These are phyloP conservation scores for Venustoraphidia nigricollis DNA, from an alignment of 2,888 invertebrate genomes.

Conservation along the genomic window DNA sequence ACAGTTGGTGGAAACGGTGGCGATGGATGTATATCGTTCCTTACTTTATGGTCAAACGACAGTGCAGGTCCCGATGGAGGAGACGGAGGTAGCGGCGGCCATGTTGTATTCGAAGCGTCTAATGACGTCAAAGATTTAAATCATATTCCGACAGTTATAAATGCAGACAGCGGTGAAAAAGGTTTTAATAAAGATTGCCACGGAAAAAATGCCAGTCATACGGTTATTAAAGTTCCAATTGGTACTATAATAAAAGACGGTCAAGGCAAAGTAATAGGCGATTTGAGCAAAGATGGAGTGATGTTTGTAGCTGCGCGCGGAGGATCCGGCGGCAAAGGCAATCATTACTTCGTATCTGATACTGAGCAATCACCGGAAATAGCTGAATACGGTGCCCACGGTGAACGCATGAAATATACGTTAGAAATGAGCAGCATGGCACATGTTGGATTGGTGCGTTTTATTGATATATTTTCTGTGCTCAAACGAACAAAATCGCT, in stretches of 20 bases:
- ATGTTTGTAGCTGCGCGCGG: slow-evolving; percentile 90
- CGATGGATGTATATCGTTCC: slow-evolving; percentile 80
- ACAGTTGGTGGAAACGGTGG: slow-evolving; percentile 81
- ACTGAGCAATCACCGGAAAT: slow-evolving; percentile 65
- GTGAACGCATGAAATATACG: slow-evolving; percentile 57
- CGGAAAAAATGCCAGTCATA: slow-evolving; percentile 66
- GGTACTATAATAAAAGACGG: slow-evolving; percentile 56
- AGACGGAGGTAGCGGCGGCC: slow-evolving; percentile 92
- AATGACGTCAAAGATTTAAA: slow-evolving; percentile 52
- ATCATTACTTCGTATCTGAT: slow-evolving; percentile 75
- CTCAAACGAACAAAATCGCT: background rate
- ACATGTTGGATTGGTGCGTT: slow-evolving; percentile 68
- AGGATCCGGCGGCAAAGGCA: slow-evolving; percentile 92
- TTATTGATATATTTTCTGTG: background rate
- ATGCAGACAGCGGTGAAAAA: slow-evolving; percentile 53
- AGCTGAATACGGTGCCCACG: slow-evolving; percentile 73
- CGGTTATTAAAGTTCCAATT: slow-evolving; percentile 59
- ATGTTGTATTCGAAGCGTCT: slow-evolving; percentile 72
- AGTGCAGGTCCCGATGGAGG: slow-evolving; percentile 91
- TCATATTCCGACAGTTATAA: slow-evolving; percentile 40
- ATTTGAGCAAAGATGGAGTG: slow-evolving; percentile 46
- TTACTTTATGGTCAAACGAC: slow-evolving; percentile 68
- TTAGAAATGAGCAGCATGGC: slow-evolving; percentile 88
- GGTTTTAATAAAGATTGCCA: slow-evolving; percentile 62
- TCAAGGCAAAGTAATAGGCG: slow-evolving; percentile 44